phyloP scores from a whole-genome alignment of 1,140 invertebrate genomes.

The Anoplolepis gracilipes region DNA sequence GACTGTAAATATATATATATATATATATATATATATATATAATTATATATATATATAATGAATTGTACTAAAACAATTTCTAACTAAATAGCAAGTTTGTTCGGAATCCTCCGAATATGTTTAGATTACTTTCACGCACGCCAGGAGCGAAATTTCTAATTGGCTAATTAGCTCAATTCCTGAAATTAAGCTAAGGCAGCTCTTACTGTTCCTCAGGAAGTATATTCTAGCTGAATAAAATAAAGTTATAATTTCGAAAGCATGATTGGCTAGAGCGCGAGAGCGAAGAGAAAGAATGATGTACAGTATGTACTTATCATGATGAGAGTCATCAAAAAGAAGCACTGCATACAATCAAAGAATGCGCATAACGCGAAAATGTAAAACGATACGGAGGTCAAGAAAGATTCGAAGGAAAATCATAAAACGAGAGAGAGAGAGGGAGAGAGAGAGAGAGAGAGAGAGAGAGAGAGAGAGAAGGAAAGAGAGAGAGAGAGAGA shows the following conservation, averaged over 20 bases:
- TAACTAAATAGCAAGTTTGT: constrained; percentile 18
- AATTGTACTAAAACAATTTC: constrained; percentile 9
- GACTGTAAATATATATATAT: too few species aligned
- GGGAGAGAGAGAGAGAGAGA: constrained; percentile 24
- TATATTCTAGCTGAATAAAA: constrained; percentile 20
- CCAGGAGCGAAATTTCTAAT: constrained; percentile 29
- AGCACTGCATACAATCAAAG: constrained; percentile 78
- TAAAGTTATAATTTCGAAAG: constrained; percentile 43
- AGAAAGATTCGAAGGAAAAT: constrained; percentile 35
- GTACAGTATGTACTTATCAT: constrained; percentile 73
- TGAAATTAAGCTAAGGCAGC: constrained; percentile 37
- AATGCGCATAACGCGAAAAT: constrained; percentile 59
- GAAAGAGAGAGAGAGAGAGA: constrained; percentile 20
- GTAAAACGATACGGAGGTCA: constrained; percentile 1
- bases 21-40: too few species aligned
- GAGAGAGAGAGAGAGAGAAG: constrained; percentile 22
- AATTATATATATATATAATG: too few species aligned
- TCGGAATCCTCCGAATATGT: background rate
- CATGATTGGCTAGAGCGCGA: constrained; percentile 43
- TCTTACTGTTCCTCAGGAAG: constrained; percentile 28
- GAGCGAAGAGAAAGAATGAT: constrained; percentile 34
- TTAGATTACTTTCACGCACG: background rate
- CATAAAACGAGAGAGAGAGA: constrained; percentile 21
- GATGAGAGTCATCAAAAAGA: constrained; percentile 72
- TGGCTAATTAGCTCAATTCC: constrained; percentile 27